Base-by-base conservation (phyloP, 1,140 invertebrate species). In the Saccostrea glomerata region DNA sequence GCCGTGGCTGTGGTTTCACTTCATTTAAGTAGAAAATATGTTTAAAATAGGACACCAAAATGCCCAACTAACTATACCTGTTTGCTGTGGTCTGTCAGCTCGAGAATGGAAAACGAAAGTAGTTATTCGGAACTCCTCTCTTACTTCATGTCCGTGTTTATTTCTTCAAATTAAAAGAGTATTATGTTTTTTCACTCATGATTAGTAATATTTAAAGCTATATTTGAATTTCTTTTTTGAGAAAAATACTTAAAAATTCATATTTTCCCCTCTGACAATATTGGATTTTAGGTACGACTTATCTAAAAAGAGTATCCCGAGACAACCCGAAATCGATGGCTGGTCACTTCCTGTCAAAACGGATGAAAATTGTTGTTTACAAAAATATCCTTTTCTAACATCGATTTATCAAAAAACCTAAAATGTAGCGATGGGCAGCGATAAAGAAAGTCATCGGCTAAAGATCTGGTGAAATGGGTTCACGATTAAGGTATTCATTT, bases 261-360 rank as follows among this genome's bases (percentile, higher is more conserved):
- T 13, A 11, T 36, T 77, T 30, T 77, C 11, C 36, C 9, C 2
- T 30, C 9, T 77, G 70, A 77, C 9, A 25, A 4, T 15, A 36
- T 17, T 15, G 36, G 23, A 12, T 30, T 77, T 55, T 54, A 56
- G n/a, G 47, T 23, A 55, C 55, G 55, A 55, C 30, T 23, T 84
- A 82, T 5, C 58, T 54, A 13, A 7, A 5, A 25, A 83, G 1
- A 55, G 83, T 82, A 63, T 17, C 12, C 82, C 25, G 82, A 87
- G 86, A 30, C 58, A 55, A 63, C 60, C 82, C 56, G 83, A 83
- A 55, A 83, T 83, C 36, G 55, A 83, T 58, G 77, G 83, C 86
- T 83, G 86, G 77, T 82, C 86, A 87, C 86, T 87, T 87, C 86
- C 86, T 82, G 86, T 87, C 77, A 63, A 58, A 83, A 60, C 63